phyloP scores from a whole-genome alignment of 2,113 vertebrate genomes.

The Emydocephalus ijimae region DNA sequence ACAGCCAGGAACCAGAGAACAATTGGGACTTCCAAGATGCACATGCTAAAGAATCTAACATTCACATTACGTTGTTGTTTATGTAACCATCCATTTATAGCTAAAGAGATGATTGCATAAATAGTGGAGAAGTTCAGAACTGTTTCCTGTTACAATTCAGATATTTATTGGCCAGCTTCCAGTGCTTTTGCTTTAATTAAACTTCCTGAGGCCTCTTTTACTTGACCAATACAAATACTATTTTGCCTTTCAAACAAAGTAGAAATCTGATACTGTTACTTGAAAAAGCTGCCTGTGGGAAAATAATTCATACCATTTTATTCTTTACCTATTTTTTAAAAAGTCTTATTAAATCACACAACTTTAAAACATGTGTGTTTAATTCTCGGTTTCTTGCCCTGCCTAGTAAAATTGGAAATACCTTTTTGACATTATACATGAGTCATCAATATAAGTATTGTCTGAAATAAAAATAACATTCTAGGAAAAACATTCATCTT shows the following conservation, averaged over 20 bases:
- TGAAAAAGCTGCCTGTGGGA: neutral
- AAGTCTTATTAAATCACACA: neutral
- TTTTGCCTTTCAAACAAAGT: neutral
- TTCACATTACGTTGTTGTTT: neutral
- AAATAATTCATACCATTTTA: neutral
- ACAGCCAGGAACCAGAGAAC: neutral
- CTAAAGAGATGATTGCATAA: neutral
- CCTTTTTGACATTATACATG: neutral
- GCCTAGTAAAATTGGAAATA: neutral
- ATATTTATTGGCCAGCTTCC: neutral
- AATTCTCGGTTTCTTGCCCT: neutral
- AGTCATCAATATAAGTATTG: neutral
- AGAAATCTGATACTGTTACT: neutral
- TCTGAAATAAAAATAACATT: neutral
- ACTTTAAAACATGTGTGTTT: neutral
- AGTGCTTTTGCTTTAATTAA: neutral
- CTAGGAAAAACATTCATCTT: neutral
- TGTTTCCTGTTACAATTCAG: neutral
- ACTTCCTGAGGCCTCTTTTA: neutral
- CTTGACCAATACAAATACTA: neutral
- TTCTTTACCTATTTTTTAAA: neutral
- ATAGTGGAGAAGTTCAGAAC: neutral
- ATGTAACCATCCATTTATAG: neutral
- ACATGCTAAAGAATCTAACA: neutral
- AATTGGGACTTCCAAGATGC: neutral